These are phyloP conservation scores for Chaetorhynchus papuensis DNA, from an alignment of 2,113 vertebrate genomes.

Conservation along the genomic window DNA sequence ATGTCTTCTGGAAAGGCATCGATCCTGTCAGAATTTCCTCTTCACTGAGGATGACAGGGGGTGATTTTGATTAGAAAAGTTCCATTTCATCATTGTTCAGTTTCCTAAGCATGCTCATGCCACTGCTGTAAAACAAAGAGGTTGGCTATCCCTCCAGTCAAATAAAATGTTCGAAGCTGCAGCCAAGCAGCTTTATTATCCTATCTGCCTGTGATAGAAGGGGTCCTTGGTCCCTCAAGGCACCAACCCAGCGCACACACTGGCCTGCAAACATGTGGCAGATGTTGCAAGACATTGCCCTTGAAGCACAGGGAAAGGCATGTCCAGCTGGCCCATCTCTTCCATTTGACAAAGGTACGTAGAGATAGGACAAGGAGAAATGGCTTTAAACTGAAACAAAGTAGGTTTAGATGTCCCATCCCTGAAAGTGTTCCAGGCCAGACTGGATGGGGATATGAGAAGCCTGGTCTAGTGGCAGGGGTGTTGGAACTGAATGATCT, in stretches of 20 bases:
- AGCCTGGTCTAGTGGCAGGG: neutral
- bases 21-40: neutral
- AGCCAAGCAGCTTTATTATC: neutral
- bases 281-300: rapidly evolving
- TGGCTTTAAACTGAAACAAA: neutral
- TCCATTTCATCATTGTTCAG: neutral
- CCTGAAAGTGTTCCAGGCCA: neutral
- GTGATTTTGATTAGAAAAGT: neutral
- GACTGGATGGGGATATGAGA: neutral
- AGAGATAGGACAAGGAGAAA: neutral
- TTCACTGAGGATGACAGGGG: neutral
- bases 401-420: neutral
- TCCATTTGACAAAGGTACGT: neutral
- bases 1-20: neutral
- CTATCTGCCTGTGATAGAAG: neutral
- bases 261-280: neutral
- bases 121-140: neutral
- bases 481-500: neutral
- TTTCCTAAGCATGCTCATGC: neutral
- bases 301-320: neutral
- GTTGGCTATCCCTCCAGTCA: neutral
- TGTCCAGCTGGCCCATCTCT: neutral
- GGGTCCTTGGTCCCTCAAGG: neutral
- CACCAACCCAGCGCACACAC: neutral
- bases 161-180: neutral